A percentile compares a stretch with the other conserved stretches of the same genome.
Evolutionary conservation across 2,888 invertebrate genomes (phyloP).

Genomic region (Marasmarcha lunaedactyla): DNA sequence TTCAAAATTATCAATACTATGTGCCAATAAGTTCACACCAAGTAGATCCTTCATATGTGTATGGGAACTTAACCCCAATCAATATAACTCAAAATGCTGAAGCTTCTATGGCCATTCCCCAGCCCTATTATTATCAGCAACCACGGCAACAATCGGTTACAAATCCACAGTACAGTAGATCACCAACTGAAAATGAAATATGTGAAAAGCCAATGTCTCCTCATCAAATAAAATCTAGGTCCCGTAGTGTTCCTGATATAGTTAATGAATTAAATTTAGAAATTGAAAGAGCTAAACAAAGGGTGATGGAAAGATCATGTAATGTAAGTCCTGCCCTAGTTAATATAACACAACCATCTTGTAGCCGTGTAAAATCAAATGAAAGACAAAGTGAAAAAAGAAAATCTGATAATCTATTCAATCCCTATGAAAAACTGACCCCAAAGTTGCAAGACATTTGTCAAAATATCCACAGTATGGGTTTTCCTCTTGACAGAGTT

Average conservation of each 20-base stretch:
- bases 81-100: constrained; percentile 21
- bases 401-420: constrained; percentile 40
- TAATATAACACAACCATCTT: constrained; percentile 25
- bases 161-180: constrained; percentile 26
- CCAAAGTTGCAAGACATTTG: constrained; percentile 75
- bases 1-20: constrained; percentile 54
- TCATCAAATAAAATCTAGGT: constrained; percentile 51
- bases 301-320: constrained; percentile 58
- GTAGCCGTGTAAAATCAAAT: constrained; percentile 28
- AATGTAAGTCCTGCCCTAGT: constrained; percentile 64
- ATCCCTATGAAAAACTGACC: constrained; percentile 50
- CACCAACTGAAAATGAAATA: constrained; percentile 19
- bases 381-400: constrained; percentile 28
- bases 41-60: constrained; percentile 28
- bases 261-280: constrained; percentile 80
- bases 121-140: constrained; percentile 50
- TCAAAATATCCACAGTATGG: constrained; percentile 85
- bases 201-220: constrained; percentile 18
- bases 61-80: constrained; percentile 22
- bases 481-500: constrained; percentile 85
- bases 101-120: constrained; percentile 41
- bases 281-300: constrained; percentile 60
- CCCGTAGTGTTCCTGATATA: constrained; percentile 80
- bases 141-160: constrained; percentile 28
- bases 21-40: constrained; percentile 36